These are phyloP conservation scores for Cotesia chilonis DNA, from an alignment of 1,140 invertebrate genomes.

Conservation along the genomic window DNA sequence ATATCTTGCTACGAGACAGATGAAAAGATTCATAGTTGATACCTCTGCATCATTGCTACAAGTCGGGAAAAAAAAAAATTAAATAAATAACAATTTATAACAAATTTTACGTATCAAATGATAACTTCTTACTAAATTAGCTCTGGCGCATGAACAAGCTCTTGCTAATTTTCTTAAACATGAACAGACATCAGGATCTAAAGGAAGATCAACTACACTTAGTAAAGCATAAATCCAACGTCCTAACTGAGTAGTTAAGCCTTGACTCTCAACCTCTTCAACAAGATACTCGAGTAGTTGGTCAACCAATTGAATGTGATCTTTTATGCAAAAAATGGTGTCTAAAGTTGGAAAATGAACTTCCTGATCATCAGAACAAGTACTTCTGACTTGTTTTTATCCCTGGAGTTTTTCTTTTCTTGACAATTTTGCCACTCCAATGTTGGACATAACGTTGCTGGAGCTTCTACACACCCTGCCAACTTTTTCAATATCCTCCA, in stretches of 20 bases:
- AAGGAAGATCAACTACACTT: slow-evolving; percentile 68
- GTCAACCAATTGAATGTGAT: slow-evolving; percentile 58
- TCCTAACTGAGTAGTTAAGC: slow-evolving; percentile 55
- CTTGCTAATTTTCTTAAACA: slow-evolving; percentile 67
- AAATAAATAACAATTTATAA: slow-evolving; percentile 22
- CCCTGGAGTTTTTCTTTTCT: slow-evolving; percentile 47
- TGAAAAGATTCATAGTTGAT: slow-evolving; percentile 69
- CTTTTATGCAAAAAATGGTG: slow-evolving; percentile 64
- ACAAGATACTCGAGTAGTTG: slow-evolving; percentile 68
- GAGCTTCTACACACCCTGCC: slow-evolving; percentile 62
- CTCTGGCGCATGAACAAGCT: slow-evolving; percentile 65
- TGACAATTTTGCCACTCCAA: slow-evolving; percentile 67
- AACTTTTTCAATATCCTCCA: slow-evolving; percentile 46
- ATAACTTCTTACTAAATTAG: slow-evolving; percentile 60
- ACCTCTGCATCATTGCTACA: slow-evolving; percentile 59
- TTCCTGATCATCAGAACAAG: slow-evolving; percentile 45
- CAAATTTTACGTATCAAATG: background rate
- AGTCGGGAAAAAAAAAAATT: slow-evolving; percentile 56
- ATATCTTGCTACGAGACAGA: slow-evolving; percentile 70
- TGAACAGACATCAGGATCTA: slow-evolving; percentile 70
- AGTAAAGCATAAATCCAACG: slow-evolving; percentile 71
- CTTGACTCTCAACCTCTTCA: slow-evolving; percentile 61
- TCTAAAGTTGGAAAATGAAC: slow-evolving; percentile 59
- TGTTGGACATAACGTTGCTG: slow-evolving; percentile 58
- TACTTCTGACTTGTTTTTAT: slow-evolving; percentile 35